Percentiles rank a stretch among this genome's conserved stretches.
Conservation (phyloP, 2,797 vertebrate species). For the Squalus acanthias region DNA sequence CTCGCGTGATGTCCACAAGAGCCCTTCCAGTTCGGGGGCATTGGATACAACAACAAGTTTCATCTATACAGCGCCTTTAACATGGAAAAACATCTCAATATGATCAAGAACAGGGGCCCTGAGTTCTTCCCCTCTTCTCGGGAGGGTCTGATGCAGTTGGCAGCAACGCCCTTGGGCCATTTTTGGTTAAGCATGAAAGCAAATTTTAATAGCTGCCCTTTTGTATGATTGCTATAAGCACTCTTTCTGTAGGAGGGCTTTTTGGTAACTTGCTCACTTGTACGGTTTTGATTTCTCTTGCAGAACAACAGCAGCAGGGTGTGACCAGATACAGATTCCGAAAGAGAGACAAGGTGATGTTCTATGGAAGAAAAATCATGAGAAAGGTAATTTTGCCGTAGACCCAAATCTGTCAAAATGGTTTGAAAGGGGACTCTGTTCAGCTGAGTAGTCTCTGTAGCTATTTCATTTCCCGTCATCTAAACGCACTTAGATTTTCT, state of each 20-base stretch:
- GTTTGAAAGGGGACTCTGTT: not conserved
- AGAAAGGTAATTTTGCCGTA: constrained; percentile 67
- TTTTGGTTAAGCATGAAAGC: not conserved
- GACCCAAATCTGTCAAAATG: not conserved
- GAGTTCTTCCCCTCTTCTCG: not conserved
- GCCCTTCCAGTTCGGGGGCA: not conserved
- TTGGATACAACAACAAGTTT: not conserved
- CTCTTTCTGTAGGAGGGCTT: not conserved
- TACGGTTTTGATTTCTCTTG: constrained; percentile 39
- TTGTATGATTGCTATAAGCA: not conserved
- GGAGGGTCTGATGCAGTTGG: not conserved
- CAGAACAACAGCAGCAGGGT: constrained; percentile 65
- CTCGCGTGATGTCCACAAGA: not conserved
- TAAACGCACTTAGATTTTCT: not conserved
- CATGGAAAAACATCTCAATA: not conserved
- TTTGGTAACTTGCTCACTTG: not conserved
- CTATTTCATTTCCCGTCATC: not conserved
- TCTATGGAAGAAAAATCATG: constrained; percentile 91
- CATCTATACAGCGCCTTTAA: not conserved
- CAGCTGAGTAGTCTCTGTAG: not conserved
- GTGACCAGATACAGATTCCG: constrained; percentile 78
- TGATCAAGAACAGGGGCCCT: not conserved
- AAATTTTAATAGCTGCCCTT: not conserved
- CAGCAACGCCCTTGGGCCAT: not conserved
- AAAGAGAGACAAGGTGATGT: constrained; percentile 88